A percentile compares a stretch with the other conserved stretches of the same genome.
These are phyloP conservation scores for Cabera pusaria DNA, from an alignment of 2,888 invertebrate species.

Conservation along the genomic window DNA sequence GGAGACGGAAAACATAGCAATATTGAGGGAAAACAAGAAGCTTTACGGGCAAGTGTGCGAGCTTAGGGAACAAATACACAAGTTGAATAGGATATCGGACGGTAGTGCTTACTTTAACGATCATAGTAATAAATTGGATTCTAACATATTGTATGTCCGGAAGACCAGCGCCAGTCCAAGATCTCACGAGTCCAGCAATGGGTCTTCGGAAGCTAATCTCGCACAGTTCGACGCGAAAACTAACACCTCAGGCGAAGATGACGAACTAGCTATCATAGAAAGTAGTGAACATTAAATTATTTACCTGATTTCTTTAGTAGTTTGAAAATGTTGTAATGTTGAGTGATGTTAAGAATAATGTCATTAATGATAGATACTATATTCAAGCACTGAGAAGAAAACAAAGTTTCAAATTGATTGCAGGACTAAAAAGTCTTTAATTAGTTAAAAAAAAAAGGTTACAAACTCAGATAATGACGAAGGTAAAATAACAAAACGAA, in stretches of 20 bases:
- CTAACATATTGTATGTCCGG: conserved; percentile 67
- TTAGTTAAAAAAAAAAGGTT: no score
- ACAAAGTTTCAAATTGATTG: no score
- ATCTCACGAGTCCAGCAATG: conserved; percentile 73
- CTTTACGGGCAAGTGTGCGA: conserved; percentile 81
- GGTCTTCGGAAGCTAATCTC: conserved; percentile 70
- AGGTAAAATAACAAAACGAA: no score
- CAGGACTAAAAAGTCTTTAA: no score
- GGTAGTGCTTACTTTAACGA: conserved; percentile 57
- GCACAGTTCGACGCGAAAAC: conserved; percentile 65
- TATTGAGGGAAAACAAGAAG: conserved; percentile 96
- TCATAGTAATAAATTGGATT: conserved; percentile 54
- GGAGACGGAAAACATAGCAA: conserved; percentile 93
- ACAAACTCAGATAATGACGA: no score
- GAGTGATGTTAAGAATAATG: no score
- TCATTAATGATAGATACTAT: no score
- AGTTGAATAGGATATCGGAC: conserved; percentile 73
- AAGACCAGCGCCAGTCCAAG: conserved; percentile 70
- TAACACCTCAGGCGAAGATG: conserved; percentile 72
- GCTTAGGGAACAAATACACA: conserved; percentile 73
- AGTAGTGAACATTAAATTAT: conserved; percentile 50
- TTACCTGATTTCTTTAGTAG: no score
- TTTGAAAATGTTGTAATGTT: no score
- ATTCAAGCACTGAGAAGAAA: no score
- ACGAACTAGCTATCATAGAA: conserved; percentile 73